Evolutionary conservation across 30 jellyfish, hydroid and myxozoan genomes (phyloP), one percentile per base, ranked within the genome.

Genomic region (Haliclystus octoradiatus): DNA sequence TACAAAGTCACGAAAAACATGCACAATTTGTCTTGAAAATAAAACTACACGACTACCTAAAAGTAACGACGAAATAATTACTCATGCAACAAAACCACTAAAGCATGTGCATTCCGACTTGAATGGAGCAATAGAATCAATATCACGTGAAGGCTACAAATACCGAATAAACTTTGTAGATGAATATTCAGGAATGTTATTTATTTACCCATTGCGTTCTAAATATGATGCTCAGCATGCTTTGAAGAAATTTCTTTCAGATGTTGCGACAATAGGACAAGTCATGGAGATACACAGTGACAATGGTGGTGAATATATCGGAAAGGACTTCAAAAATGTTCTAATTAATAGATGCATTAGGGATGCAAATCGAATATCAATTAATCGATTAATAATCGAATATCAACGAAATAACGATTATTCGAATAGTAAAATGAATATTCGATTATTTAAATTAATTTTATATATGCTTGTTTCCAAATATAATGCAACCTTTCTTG

Each of bases 91-190:
- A 73, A 5, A 73, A 31, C 84, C 77, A 12, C 31, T 73, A 40
- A 71, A 73, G 1, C 84, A 31, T 62, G 73, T 75, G 1, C 72
- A 75, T 49, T 27, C 87, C 4, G 87, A 75, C 32, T 22, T 65
- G 1, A 9, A 79, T 75, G 80, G 87, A 26, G 72, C 79, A 5
- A 75, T 75, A 2, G 2, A 63, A 46, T 73, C 87, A 28, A 75
- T 32, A 47, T 49, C 87, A 14, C 49, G 79, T 12, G 87, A 75
- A 63, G 87, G 87, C 34, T 65, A 34, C 65, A 75, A 32, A 64
- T 75, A 65, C 72, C 46, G 64, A 2, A 75, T 64, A 49, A 75
- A 75, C 33, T 64, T 75, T 52, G 71, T 64, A 30, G 87, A 75
- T 25, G 80, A 75, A 66, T 2, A 26, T 7, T 12, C 24, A 25